These are phyloP conservation scores for Ericerus pela DNA, from an alignment of 1,140 invertebrate genomes.

Conservation along the genomic window DNA sequence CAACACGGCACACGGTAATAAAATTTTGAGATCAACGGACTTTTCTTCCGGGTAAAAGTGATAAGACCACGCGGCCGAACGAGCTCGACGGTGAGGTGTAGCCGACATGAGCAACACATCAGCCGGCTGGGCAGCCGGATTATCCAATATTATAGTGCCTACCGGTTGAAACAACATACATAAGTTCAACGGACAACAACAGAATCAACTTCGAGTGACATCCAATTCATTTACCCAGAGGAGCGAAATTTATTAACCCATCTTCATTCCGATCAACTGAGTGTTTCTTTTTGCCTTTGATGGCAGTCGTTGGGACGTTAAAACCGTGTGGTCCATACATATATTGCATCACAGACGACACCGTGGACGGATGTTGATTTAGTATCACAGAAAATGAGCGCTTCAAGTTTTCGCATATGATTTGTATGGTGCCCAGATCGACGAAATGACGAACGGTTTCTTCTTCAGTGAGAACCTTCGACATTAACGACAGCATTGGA, in stretches of 20 bases:
- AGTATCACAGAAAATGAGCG: conserved; percentile 33
- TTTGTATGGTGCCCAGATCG: conserved; percentile 35
- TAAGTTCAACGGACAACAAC: too few species aligned
- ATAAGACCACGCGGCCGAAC: conserved; percentile 79
- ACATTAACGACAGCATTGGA: conserved; percentile 55
- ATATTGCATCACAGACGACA: conserved; percentile 48
- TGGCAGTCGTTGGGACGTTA: conserved; percentile 29
- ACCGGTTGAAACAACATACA: too few species aligned
- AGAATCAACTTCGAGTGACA: too few species aligned
- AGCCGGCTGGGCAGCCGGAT: conserved; percentile 70
- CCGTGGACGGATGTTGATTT: conserved; percentile 33
- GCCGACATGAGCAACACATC: conserved; percentile 63
- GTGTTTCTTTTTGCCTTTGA: conserved; percentile 38
- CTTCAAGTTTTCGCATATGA: conserved; percentile 35
- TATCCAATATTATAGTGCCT: conserved; percentile 63
- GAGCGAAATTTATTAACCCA: conserved; percentile 75
- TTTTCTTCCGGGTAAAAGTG: conserved; percentile 83
- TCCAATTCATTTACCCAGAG: conserved; percentile 46
- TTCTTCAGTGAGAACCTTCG: conserved; percentile 51
- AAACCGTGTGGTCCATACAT: conserved; percentile 37
- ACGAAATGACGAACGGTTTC: conserved; percentile 49
- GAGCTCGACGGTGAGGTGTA: conserved; percentile 60
- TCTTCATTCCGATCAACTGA: conserved; percentile 37
- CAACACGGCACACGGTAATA: conserved; percentile 75
- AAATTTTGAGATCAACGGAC: conserved; percentile 69